Base-by-base conservation (phyloP, 23 tunicate genomes). In the Halocynthia roretzi region DNA sequence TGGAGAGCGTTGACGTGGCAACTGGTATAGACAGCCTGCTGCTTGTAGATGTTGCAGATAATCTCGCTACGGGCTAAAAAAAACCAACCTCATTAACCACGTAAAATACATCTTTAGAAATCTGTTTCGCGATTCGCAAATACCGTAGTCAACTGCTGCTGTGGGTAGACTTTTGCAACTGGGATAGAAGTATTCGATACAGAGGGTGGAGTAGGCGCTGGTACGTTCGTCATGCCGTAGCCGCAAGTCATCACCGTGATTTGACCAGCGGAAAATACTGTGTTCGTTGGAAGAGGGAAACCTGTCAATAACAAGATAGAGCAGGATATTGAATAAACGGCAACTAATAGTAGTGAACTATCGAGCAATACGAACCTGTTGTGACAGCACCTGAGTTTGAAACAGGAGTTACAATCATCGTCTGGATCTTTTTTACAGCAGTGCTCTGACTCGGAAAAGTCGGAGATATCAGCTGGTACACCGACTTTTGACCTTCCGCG, bases 151-250 rank as follows among this genome's bases (percentile, higher is more conserved):
- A 62, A 80, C 66, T 80, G 82, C 66, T 75, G 89, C 53, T 81
- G 88, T 23, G 96, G 88, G 58, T 58, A 78, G 7, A 89, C 88
- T 76, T 89, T 89, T 7, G 96, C 85, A 52, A 89, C 78, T 11
- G 86, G 72, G 19, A 74, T 74, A 9, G 78, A 67, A 57, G 81
- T 73, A 71, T 80, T 72, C 10, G 96, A 72, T 6, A 82, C 74
- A 60, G 77, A 79, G 11, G 83, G 58, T 11, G 96, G 58, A 50
- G 62, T 83, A 14, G 86, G 52, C 7, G 80, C 72, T 6, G 66
- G 80, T 52, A 71, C n/a, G 62, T 74, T 54, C 9, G 78, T 74
- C 8, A 74, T 54, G 15, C 78, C 56, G 15, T 52, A 19, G 22
- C 60, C 55, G 10, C 60, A 74, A n/a, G 78, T 74, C 78, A 74